A percentile compares a stretch with the other conserved stretches of the same genome.
phyloP scores from a whole-genome alignment of 2,888 invertebrate genomes.

The Agonopterix subpropinquella region DNA sequence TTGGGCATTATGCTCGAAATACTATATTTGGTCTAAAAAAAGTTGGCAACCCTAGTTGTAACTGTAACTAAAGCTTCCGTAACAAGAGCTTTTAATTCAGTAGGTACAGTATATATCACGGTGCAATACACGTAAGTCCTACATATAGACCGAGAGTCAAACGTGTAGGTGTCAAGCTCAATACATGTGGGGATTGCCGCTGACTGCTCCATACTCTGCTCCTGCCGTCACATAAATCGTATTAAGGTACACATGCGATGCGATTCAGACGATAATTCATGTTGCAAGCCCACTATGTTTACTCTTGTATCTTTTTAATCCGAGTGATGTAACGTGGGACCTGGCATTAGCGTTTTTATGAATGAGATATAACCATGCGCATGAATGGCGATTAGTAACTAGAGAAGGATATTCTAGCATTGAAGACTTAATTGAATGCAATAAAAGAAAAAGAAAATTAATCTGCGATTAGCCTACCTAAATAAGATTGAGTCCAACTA shows the following conservation, averaged over 20 bases:
- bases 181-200: slow-evolving; percentile 12
- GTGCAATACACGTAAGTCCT: background rate
- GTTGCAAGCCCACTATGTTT: slow-evolving; percentile 1
- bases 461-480: too few species aligned
- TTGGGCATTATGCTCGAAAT: too few species aligned
- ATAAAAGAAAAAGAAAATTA: too few species aligned
- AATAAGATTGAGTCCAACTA: too few species aligned
- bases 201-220: slow-evolving; percentile 11
- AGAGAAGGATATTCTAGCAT: too few species aligned
- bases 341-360: background rate
- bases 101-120: background rate
- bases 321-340: background rate
- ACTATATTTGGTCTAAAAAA: too few species aligned
- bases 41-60: too few species aligned
- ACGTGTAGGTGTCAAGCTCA: slow-evolving; percentile 15
- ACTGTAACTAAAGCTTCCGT: background rate
- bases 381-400: too few species aligned
- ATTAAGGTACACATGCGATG: slow-evolving; percentile 26
- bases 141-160: slow-evolving; percentile 3
- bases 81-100: background rate
- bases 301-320: slow-evolving; percentile 1
- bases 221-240: slow-evolving; percentile 30
- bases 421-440: too few species aligned
- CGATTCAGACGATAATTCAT: slow-evolving; percentile 1
- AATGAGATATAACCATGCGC: too few species aligned